A percentile compares a stretch with the other conserved stretches of the same genome.
phyloP scores from a whole-genome alignment of 2,113 vertebrate genomes.

The Sialia sialis region DNA sequence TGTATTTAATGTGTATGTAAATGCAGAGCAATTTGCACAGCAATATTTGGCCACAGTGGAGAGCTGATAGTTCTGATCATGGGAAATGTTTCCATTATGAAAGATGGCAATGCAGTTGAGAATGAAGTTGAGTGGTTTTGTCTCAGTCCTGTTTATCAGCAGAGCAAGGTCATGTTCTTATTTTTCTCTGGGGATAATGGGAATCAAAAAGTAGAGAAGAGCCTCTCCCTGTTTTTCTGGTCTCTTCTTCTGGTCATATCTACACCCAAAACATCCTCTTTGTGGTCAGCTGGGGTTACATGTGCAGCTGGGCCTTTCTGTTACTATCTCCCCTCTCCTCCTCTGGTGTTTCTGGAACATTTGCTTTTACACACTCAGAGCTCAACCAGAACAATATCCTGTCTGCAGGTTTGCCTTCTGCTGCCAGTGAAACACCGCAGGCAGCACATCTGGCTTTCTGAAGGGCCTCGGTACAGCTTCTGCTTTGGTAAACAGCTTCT shows the following conservation, averaged over 20 bases:
- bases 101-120: background rate
- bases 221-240: background rate
- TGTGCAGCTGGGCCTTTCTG: background rate
- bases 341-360: background rate
- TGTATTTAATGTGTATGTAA: background rate
- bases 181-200: background rate
- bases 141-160: background rate
- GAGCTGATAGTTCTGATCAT: background rate
- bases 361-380: background rate
- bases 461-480: accelerated
- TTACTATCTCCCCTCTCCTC: background rate
- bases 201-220: background rate
- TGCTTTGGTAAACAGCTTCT: background rate
- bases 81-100: background rate
- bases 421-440: background rate
- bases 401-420: background rate
- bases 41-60: background rate
- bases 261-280: background rate
- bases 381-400: background rate
- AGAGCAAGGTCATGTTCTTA: background rate
- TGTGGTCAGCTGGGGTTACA: background rate
- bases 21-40: background rate
- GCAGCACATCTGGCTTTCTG: background rate
- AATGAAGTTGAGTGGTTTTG: background rate
- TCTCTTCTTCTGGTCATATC: background rate